Percentiles rank a stretch among this genome's conserved stretches.
Evolutionary conservation across 2,888 invertebrate species (phyloP).

Genomic region (Eremobia ochroleuca): DNA sequence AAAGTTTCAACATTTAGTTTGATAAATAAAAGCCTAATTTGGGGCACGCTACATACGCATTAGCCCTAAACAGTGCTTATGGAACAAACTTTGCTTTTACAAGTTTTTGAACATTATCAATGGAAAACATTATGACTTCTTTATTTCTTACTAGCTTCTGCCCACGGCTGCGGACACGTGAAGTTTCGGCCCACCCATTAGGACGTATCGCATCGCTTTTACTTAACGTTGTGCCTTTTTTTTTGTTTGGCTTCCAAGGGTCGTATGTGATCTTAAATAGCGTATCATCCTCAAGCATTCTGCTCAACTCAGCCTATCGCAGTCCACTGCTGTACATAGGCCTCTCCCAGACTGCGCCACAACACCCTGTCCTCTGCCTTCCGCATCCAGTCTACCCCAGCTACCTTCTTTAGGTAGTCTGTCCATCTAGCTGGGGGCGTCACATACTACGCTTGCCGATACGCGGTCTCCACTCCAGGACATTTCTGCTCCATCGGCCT

Average conservation of each 20-base stretch:
- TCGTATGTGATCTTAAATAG: not conserved
- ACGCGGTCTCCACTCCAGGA: too few relatives aligned
- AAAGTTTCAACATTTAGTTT: constrained; percentile 53
- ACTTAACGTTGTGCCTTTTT: not conserved
- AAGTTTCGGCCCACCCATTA: not conserved
- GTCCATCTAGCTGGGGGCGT: too few relatives aligned
- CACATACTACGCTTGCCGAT: too few relatives aligned
- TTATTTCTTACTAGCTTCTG: constrained; percentile 11
- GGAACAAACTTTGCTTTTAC: constrained; percentile 53
- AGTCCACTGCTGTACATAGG: too few relatives aligned
- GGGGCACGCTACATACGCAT: constrained; percentile 58
- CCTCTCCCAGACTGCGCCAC: too few relatives aligned
- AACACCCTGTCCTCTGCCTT: too few relatives aligned
- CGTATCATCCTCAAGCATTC: too few relatives aligned
- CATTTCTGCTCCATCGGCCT: too few relatives aligned
- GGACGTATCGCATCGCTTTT: not conserved
- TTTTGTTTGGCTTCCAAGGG: not conserved
- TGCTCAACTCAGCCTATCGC: too few relatives aligned
- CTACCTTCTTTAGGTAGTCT: too few relatives aligned
- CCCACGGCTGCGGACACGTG: not conserved
- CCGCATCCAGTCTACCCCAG: too few relatives aligned
- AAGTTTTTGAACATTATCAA: constrained; percentile 43
- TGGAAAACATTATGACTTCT: constrained; percentile 26
- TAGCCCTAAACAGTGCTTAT: constrained; percentile 40
- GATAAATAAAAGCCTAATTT: constrained; percentile 43